phyloP scores from a whole-genome alignment of 2,888 invertebrate species.

The Julus scandinavius region DNA sequence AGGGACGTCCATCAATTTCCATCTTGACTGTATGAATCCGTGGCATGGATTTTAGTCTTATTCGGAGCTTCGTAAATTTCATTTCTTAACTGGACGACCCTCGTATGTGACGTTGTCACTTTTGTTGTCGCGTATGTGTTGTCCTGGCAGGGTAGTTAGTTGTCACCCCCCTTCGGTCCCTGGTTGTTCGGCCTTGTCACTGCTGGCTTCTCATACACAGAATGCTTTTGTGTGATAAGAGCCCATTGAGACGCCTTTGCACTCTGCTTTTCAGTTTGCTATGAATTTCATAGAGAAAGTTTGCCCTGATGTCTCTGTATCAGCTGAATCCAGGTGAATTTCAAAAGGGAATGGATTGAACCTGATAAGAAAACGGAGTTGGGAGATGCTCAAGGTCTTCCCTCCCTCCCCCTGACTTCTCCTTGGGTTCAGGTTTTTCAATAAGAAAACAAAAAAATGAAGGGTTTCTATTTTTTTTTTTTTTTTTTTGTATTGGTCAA shows the following conservation, averaged over 20 bases:
- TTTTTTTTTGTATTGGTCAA: neutral
- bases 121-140: neutral
- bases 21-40: no score
- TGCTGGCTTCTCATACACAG: neutral
- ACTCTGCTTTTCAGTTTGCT: neutral
- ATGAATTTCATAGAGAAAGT: constrained; percentile 18
- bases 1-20: no score
- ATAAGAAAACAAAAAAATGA: neutral
- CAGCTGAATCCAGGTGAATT: constrained; percentile 3
- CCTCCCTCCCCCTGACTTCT: neutral
- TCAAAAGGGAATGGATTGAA: constrained; percentile 3
- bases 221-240: constrained; percentile 18
- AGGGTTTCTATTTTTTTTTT: neutral
- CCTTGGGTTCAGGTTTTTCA: neutral
- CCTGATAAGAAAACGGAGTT: constrained; percentile 11
- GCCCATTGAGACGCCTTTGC: constrained; percentile 11
- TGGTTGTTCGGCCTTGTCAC: neutral
- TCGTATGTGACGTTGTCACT: no score
- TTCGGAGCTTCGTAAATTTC: no score
- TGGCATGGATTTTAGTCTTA: no score
- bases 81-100: no score
- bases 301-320: neutral
- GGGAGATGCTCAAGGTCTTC: neutral
- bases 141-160: neutral
- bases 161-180: neutral